Evolutionary conservation across 2,113 vertebrate genomes (phyloP).

Genomic region (Eleginops maclovinus): DNA sequence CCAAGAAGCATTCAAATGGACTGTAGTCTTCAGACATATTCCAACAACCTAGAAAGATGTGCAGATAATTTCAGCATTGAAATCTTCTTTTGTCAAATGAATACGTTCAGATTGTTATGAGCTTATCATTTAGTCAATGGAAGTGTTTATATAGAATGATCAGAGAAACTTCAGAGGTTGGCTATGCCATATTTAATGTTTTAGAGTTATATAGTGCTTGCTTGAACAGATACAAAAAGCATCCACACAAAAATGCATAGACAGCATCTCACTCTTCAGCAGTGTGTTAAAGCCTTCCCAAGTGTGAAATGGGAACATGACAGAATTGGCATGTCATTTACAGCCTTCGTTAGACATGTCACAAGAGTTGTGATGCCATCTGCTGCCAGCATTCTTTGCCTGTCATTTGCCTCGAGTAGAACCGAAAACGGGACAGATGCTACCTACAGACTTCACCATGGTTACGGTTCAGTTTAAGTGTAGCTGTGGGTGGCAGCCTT

Average conservation of each 20-base stretch:
- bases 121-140: neutral
- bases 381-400: neutral
- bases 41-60: too few species aligned
- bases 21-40: neutral
- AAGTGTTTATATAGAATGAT: too few species aligned
- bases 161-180: too few species aligned
- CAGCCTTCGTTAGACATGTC: neutral
- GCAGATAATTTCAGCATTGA: neutral
- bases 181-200: too few species aligned
- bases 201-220: too few species aligned
- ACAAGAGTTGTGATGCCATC: slow-evolving; percentile 6
- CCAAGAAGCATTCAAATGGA: too few species aligned
- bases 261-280: neutral
- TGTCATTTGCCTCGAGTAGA: neutral
- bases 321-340: neutral
- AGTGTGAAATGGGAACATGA: neutral
- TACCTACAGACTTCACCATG: neutral
- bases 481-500: neutral
- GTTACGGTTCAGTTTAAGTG: slow-evolving; percentile 3
- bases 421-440: slow-evolving; percentile 6
- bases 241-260: neutral
- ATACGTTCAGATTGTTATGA: neutral
- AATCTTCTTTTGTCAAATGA: neutral
- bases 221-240: too few species aligned
- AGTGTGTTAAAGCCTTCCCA: neutral